Evolutionary conservation across 2,797 vertebrate genomes (phyloP), one percentile per base, ranked within the genome.

Genomic region (Coendou prehensilis): DNA sequence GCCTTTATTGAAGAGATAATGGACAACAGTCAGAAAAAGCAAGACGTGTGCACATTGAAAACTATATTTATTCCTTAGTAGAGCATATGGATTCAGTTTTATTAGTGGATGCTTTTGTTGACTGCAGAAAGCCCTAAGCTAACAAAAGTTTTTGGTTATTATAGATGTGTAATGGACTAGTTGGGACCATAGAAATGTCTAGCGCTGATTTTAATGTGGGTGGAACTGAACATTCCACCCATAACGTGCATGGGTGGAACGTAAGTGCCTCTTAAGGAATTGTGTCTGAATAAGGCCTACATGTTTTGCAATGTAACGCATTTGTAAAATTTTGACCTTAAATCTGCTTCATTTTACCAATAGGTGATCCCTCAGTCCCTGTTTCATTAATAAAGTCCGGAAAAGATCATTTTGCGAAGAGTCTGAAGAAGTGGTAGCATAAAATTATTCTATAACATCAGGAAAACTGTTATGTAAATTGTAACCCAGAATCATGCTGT

Each of bases 401-500:
- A 56, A 92, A 30, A 57, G 33, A 56, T 15, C 9, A 17, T 80
- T 96, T 73, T 37, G 3, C 8, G 81, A 81, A 56, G 45, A 67
- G 7, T 87, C 17, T 78, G 26, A 90, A 89, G 37, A 47, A 56
- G 6, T 0, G 52, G 15, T 14, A 37, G 26, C 41, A 26, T 69
- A 56, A 75, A 91, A 56, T 52, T 37, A 14, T n/a, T 76, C n/a
- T 59, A 84, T 5, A 88, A 37, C 83, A 11, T 41, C 9, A 63
- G 50, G 64, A 86, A 82, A 18, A 71, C 71, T 76, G 17, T 93
- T 96, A 61, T 14, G 2, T 56, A 93, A 94, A 15, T 23, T 52
- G 4, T 59, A 57, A 82, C 45, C 50, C 9, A 94, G 47, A 80
- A 28, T 41, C 52, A 76, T 52, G 5, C 47, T 64, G 1, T 47